Conservation (phyloP, 1,140 invertebrate species). For the Arctopsyche grandis region DNA sequence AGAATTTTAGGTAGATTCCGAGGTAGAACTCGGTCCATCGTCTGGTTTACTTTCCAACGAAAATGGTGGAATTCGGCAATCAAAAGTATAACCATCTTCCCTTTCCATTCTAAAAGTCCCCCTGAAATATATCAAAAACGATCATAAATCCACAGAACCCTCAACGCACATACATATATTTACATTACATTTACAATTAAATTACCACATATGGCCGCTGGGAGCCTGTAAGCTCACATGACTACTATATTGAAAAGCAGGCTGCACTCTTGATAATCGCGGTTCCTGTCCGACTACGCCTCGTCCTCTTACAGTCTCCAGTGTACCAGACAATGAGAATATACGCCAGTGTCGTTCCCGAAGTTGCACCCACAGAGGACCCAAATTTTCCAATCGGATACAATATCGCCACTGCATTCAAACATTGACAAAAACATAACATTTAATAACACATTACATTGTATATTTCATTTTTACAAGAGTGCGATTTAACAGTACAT, state of each 20-base stretch:
- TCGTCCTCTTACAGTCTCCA: constrained; percentile 93
- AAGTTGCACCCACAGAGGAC: constrained; percentile 88
- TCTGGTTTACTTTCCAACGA: constrained; percentile 93
- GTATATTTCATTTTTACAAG: too few species aligned
- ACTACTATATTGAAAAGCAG: constrained; percentile 97
- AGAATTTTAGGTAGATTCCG: constrained; percentile 57
- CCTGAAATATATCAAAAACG: constrained; percentile 69
- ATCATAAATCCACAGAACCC: constrained; percentile 38
- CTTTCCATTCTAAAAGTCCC: constrained; percentile 96
- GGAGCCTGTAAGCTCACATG: constrained; percentile 96
- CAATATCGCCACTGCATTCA: constrained; percentile 89
- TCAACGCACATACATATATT: too few species aligned
- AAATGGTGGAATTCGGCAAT: constrained; percentile 96
- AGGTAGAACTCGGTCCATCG: constrained; percentile 66
- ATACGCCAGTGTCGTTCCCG: constrained; percentile 97
- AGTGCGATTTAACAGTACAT: too few species aligned
- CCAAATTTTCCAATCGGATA: constrained; percentile 94
- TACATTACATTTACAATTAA: constrained; percentile 40
- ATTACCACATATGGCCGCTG: constrained; percentile 98
- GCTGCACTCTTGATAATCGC: constrained; percentile 83
- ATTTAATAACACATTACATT: background rate
- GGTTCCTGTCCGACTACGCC: constrained; percentile 97
- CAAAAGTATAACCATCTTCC: constrained; percentile 95
- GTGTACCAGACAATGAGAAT: constrained; percentile 92
- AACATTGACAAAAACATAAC: constrained; percentile 24